Evolutionary conservation across 2,797 vertebrate species (phyloP), one percentile per base, ranked within the genome.

Genomic region (Chaetodon trifasciatus): DNA sequence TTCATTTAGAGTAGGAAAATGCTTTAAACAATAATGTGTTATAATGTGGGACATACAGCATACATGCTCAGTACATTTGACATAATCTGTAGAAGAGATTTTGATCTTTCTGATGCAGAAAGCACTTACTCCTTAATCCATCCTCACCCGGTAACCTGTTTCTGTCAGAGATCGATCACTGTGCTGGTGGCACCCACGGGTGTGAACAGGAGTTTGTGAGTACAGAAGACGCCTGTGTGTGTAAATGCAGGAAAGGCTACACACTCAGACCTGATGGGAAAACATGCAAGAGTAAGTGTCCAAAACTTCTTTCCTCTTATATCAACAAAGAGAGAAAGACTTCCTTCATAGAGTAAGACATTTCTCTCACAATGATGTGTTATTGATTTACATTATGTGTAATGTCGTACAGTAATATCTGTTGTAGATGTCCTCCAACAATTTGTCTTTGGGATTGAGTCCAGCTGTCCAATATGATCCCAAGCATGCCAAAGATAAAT

Each of bases 101-200:
- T 3, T 32, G 28, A 32, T 32, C 28, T 32, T 32, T 32, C 28
- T 3, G 3, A 32, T 32, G 4, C 28, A 32, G 28, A 32, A 32
- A 32, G 4, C 4, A 32, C 28, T 32, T 32, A 32, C 28, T 32
- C 28, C 28, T 3, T 32, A 32, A 32, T 32, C 28, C 28, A 32
- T 32, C 28, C 28, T 32, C 2, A 32, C 28, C 28, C 4, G 28
- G 4, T 32, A 32, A 32, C 3, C 28, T 44, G 8, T 44, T 13
- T 13, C 42, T 3, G 6, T 13, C 86, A 92, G 83, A 81, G 40
- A 60, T 77, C 0, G 77, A 91, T 64, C 94, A 93, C 21, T 52
- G 50, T 23, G 50, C 50, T 12, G 50, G 21, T 23, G 50, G 50
- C 21, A 23, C 21, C 50, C 50, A 52, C 19, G 50, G 50, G 19